Evolutionary conservation across 2,888 invertebrate species (phyloP).

Genomic region (Ornithoptera alexandrae): DNA sequence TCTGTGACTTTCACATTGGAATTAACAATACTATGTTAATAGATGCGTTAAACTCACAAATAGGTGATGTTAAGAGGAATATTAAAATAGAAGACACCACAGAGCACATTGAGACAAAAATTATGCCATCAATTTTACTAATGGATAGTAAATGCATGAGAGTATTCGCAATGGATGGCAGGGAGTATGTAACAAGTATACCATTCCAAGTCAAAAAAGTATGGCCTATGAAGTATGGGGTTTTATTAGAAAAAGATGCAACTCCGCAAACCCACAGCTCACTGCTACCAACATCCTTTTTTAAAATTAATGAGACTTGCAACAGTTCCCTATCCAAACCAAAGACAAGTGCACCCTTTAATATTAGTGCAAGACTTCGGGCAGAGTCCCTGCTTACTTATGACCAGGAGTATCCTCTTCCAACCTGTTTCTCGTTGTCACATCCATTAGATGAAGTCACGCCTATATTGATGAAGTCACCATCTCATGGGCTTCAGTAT

Average conservation of each 20-base stretch:
- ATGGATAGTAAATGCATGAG: constrained; percentile 87
- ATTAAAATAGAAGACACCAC: constrained; percentile 74
- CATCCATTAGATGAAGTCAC: constrained; percentile 96
- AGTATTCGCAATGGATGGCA: constrained; percentile 88
- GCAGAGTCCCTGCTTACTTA: constrained; percentile 61
- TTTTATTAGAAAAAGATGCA: constrained; percentile 88
- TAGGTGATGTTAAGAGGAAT: constrained; percentile 70
- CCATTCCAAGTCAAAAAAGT: constrained; percentile 90
- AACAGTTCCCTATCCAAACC: constrained; percentile 62
- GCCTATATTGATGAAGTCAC: constrained; percentile 87
- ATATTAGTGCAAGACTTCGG: constrained; percentile 64
- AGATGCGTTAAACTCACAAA: constrained; percentile 72
- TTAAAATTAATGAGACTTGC: constrained; percentile 63
- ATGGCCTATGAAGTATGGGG: constrained; percentile 92
- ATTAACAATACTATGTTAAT: constrained; percentile 79
- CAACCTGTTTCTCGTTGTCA: constrained; percentile 90
- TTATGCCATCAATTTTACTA: constrained; percentile 84
- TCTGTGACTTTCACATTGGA: constrained; percentile 81
- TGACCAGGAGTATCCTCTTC: constrained; percentile 80
- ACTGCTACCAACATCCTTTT: constrained; percentile 55
- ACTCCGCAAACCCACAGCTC: constrained; percentile 58
- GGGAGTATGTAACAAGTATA: constrained; percentile 89
- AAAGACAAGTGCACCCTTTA: constrained; percentile 49
- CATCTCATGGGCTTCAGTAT: constrained; percentile 78
- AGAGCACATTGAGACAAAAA: constrained; percentile 73